phyloP scores from a whole-genome alignment of 2,113 vertebrate genomes.

The Psammodynastes pulverulentus region DNA sequence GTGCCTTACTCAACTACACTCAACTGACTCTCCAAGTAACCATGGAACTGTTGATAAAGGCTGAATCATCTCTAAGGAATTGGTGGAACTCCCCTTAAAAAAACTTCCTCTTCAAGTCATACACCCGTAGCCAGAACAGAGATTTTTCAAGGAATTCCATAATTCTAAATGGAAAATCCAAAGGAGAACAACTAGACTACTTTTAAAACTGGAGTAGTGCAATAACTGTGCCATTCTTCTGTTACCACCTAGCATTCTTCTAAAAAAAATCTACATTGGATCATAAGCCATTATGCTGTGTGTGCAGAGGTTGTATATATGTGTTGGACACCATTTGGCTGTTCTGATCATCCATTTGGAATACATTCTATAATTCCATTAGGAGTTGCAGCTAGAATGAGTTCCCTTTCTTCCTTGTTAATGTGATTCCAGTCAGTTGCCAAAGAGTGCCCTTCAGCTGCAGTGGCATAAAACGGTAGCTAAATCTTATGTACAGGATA shows the following conservation, averaged over 20 bases:
- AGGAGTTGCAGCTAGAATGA: background rate
- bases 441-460: background rate
- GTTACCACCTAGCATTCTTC: background rate
- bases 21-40: background rate
- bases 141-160: background rate
- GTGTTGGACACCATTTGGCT: background rate
- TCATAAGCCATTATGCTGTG: background rate
- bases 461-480: background rate
- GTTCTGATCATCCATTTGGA: background rate
- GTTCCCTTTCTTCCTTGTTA: background rate
- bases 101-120: background rate
- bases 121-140: background rate
- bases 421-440: background rate
- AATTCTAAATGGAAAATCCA: background rate
- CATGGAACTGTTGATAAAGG: background rate
- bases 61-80: background rate
- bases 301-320: background rate
- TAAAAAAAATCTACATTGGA: background rate
- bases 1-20: background rate
- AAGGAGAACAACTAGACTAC: background rate
- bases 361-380: background rate
- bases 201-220: background rate
- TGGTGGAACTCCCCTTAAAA: background rate
- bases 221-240: background rate
- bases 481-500: background rate